phyloP scores from a whole-genome alignment of 2,797 vertebrate species.

The Lycodopsis pacificus region DNA sequence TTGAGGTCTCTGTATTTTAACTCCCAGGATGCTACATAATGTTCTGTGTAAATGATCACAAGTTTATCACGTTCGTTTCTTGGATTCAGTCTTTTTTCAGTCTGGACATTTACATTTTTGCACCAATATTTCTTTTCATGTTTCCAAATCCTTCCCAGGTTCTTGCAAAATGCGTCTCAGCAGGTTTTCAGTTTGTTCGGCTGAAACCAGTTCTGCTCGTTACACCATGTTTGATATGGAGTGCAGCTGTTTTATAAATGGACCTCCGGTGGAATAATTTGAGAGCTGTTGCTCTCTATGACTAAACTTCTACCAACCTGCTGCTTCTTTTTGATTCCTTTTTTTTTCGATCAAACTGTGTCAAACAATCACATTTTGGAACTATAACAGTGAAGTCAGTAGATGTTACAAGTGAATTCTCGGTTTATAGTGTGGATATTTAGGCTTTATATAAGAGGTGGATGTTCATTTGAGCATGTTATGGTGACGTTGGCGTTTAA shows the following conservation, averaged over 20 bases:
- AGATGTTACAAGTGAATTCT: neutral
- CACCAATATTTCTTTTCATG: conserved; percentile 8
- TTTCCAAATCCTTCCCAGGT: neutral
- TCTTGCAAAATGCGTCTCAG: conserved; percentile 29
- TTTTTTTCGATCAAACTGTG: neutral
- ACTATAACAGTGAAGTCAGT: neutral
- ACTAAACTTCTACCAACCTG: neutral
- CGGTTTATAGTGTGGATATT: neutral
- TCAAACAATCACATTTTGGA: neutral
- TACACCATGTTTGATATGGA: conserved; percentile 17
- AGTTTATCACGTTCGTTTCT: neutral
- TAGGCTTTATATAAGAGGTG: neutral
- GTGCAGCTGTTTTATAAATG: conserved; percentile 25
- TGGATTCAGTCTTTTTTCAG: conserved; percentile 4
- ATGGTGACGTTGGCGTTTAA: neutral
- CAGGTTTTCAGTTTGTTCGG: conserved; percentile 10
- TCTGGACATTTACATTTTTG: conserved; percentile 23
- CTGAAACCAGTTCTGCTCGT: conserved; percentile 2
- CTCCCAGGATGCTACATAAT: neutral
- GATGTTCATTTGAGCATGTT: neutral
- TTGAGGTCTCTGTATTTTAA: conserved; percentile 3
- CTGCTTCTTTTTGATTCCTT: neutral
- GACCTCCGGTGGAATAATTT: conserved; percentile 1
- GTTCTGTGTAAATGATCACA: conserved; percentile 6
- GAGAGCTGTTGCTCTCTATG: conserved; percentile 11